phyloP scores from a whole-genome alignment of 2,113 vertebrate genomes.

The Thunnus thynnus region DNA sequence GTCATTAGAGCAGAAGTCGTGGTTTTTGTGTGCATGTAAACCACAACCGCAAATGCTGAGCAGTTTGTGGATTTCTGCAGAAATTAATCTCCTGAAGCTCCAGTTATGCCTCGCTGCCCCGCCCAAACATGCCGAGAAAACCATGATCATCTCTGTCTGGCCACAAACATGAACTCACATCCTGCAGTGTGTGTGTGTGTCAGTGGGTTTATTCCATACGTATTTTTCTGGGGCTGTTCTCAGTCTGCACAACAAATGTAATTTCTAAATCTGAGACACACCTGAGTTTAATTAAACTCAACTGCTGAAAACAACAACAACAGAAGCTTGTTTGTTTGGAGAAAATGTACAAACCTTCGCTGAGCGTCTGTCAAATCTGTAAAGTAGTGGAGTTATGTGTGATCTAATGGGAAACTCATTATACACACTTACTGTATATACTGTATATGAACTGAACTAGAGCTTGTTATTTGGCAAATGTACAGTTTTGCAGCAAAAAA shows the following conservation, averaged over 20 bases:
- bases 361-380: too few relatives aligned
- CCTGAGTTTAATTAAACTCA: too few relatives aligned
- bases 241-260: background rate
- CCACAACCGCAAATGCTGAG: constrained; percentile 28
- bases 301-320: too few relatives aligned
- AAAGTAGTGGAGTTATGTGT: too few relatives aligned
- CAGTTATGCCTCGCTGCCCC: background rate
- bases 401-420: too few relatives aligned
- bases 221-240: background rate
- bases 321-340: too few relatives aligned
- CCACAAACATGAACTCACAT: constrained; percentile 2
- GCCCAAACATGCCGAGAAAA: constrained; percentile 4
- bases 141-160: background rate
- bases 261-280: background rate
- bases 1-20: background rate
- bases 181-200: background rate
- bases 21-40: constrained; percentile 1
- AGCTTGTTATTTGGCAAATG: too few relatives aligned
- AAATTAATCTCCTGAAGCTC: background rate
- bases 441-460: too few relatives aligned
- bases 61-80: constrained; percentile 13
- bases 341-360: too few relatives aligned
- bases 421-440: too few relatives aligned
- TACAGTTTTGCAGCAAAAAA: too few relatives aligned
- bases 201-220: background rate